Evolutionary conservation across 2,888 invertebrate species (phyloP).

Genomic region (Diplazon laetatorius): DNA sequence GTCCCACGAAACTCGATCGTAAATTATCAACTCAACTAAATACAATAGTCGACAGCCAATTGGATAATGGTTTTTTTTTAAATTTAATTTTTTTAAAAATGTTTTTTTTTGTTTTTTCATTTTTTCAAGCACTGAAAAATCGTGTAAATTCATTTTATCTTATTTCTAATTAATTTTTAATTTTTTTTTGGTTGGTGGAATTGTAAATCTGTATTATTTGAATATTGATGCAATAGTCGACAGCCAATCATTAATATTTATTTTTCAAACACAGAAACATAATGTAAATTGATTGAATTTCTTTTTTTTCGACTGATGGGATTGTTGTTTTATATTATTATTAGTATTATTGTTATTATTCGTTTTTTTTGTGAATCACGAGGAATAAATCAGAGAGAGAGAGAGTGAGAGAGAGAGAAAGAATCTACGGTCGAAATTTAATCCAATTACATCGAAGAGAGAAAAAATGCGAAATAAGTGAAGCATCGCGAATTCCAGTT

Average conservation of each 20-base stretch:
- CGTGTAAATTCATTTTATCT: too few species aligned
- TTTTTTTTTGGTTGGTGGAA: too few species aligned
- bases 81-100: neutral
- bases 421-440: slow-evolving; percentile 78
- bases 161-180: too few species aligned
- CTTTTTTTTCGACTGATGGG: too few species aligned
- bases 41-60: slow-evolving; percentile 5
- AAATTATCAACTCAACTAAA: slow-evolving; percentile 38
- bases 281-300: neutral
- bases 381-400: slow-evolving; percentile 56
- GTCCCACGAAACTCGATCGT: slow-evolving; percentile 34
- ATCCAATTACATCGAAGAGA: slow-evolving; percentile 77
- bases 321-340: slow-evolving; percentile 21
- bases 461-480: slow-evolving; percentile 64
- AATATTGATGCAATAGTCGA: too few species aligned
- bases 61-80: neutral
- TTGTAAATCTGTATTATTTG: too few species aligned
- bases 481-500: slow-evolving; percentile 61
- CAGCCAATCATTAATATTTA: too few species aligned
- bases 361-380: too few species aligned
- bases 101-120: neutral
- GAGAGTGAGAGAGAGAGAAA: slow-evolving; percentile 66
- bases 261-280: too few species aligned
- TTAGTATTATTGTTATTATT: neutral
- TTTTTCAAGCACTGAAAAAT: too few species aligned